phyloP scores from a whole-genome alignment of 2,888 invertebrate genomes.

The Achlya flavicornis region DNA sequence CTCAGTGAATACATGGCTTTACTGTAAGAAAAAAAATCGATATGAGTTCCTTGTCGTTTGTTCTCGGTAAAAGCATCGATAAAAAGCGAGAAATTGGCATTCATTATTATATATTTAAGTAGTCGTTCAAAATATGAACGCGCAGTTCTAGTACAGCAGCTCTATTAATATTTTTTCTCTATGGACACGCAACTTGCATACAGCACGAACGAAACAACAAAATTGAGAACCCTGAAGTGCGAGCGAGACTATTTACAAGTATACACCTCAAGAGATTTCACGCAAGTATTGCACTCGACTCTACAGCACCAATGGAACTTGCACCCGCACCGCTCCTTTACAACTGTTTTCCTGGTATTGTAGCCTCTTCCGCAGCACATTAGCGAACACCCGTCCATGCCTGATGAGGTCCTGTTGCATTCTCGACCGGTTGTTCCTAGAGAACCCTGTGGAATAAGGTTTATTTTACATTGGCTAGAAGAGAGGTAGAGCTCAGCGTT shows the following conservation, averaged over 20 bases:
- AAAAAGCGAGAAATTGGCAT: too few relatives aligned
- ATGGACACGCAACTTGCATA: too few relatives aligned
- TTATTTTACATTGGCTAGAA: not conserved
- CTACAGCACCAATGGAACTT: conserved; percentile 98
- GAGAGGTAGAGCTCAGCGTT: not conserved
- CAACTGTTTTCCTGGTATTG: conserved; percentile 91
- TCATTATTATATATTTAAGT: too few relatives aligned
- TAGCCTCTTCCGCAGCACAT: conserved; percentile 97
- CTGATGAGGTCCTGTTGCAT: conserved; percentile 89
- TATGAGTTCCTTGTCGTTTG: too few relatives aligned
- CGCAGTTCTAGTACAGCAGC: too few relatives aligned
- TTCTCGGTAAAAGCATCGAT: too few relatives aligned
- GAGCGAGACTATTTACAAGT: conserved; percentile 90
- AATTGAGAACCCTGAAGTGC: not conserved
- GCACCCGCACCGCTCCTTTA: conserved; percentile 94
- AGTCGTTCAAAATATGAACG: too few relatives aligned
- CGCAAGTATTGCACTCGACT: conserved; percentile 96
- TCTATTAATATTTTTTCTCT: too few relatives aligned
- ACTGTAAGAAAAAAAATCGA: too few relatives aligned
- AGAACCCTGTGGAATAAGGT: conserved; percentile 57
- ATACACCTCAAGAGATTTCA: conserved; percentile 90
- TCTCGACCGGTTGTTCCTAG: conserved; percentile 87
- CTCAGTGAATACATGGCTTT: too few relatives aligned
- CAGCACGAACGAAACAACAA: not conserved
- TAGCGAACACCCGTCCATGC: conserved; percentile 93